Percentiles rank a stretch among this genome's conserved stretches.
These are phyloP conservation scores for Sylvilagus floridanus DNA, from an alignment of 2,797 vertebrate genomes.

Conservation along the genomic window DNA sequence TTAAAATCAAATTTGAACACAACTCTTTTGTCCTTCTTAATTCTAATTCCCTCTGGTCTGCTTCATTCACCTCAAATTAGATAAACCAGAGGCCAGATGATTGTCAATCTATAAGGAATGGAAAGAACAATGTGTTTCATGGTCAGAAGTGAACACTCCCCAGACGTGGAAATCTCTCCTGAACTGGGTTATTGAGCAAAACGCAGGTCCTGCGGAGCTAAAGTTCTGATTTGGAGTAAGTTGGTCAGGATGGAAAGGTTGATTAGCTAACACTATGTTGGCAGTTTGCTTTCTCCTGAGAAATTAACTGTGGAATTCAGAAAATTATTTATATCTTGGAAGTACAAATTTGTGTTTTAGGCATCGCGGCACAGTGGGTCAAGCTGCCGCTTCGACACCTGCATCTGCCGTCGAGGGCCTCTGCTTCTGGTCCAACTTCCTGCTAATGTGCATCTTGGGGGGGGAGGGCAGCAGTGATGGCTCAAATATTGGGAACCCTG, in stretches of 20 bases:
- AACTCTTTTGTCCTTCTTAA: conserved; percentile 50
- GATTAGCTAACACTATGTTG: not conserved
- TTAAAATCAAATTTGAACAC: conserved; percentile 34
- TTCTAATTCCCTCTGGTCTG: conserved; percentile 68
- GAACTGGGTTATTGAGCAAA: not conserved
- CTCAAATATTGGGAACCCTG: too few species aligned
- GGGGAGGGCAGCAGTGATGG: too few species aligned
- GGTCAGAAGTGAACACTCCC: conserved; percentile 60
- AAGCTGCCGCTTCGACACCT: too few species aligned
- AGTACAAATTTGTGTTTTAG: not conserved
- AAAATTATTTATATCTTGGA: not conserved
- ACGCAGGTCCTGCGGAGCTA: not conserved
- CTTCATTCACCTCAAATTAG: conserved; percentile 36
- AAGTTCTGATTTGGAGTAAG: not conserved
- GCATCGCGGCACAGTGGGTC: too few species aligned
- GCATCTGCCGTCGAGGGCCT: too few species aligned
- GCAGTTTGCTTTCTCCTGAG: not conserved
- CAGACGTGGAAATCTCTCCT: conserved; percentile 42
- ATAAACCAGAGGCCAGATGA: conserved; percentile 1
- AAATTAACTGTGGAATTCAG: conserved; percentile 5
- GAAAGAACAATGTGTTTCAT: not conserved
- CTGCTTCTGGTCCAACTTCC: too few species aligned
- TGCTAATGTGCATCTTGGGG: too few species aligned
- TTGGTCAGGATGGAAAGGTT: not conserved
- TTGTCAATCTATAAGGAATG: not conserved